phyloP scores from a whole-genome alignment of 2,797 vertebrate genomes.

The Hozukius guyotensis region DNA sequence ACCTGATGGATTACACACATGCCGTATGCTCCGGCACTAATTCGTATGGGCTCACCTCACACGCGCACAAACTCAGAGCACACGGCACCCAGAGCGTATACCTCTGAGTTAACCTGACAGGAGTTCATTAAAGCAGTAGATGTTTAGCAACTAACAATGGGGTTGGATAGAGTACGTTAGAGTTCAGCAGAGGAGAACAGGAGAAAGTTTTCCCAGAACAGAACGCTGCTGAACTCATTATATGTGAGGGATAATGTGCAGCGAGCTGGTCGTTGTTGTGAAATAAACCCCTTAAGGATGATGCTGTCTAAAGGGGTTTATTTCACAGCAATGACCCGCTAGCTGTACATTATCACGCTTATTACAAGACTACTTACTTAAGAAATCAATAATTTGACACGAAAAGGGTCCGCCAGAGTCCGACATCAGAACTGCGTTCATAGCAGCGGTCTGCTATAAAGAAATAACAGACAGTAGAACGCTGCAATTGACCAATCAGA shows the following conservation, averaged over 20 bases:
- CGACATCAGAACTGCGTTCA: no score
- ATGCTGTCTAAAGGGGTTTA: no score
- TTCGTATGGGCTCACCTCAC: background rate
- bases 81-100: background rate
- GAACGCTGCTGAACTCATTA: background rate
- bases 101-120: background rate
- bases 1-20: slow-evolving; percentile 1
- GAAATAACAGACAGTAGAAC: no score
- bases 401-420: no score
- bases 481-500: no score
- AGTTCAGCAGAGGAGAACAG: background rate
- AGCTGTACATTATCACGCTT: background rate
- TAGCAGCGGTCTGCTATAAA: no score
- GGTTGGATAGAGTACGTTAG: background rate
- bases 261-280: no score
- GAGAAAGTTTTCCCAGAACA: background rate
- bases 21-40: background rate
- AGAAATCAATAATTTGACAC: no score
- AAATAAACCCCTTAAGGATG: no score
- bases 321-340: no score
- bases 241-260: no score
- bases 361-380: background rate
- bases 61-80: background rate
- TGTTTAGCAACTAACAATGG: background rate
- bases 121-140: background rate